Base-by-base conservation (phyloP, 2,797 vertebrate genomes). In the Protosalanx chinensis region DNA sequence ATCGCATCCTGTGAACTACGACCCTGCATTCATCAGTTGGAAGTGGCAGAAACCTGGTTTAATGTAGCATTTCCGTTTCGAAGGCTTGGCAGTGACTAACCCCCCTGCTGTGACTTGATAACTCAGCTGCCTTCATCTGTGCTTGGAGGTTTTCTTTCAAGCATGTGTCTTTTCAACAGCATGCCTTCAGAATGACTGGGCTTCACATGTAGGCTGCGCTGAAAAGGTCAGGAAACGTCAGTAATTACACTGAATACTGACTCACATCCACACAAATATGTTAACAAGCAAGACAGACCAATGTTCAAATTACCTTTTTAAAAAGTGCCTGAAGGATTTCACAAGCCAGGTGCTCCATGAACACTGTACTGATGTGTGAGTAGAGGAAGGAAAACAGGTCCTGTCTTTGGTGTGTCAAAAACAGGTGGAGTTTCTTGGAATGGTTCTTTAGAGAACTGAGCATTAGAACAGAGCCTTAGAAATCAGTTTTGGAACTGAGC, bases 171-270 rank as follows among this genome's bases (percentile, higher is more conserved):
- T 57, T 65, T 65, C 75, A 78, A 8, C 64, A 15, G 74, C 71
- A 33, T 63, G 61, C 53, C 64, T 29, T 68, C 29, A 20, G 77
- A 85, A 87, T 87, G 81, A 73, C 53, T 74, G 27, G 67, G 70
- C 8, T 49, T 66, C 62, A 32, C 61, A 32, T 69, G 29, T 29
- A 63, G 63, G 37, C 30, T 76, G 68, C 7, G 61, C 4, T 32
- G 59, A 72, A 72, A 66, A 73, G 68, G 66, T 60, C 58, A 62
- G 46, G 12, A 71, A 15, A 65, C 53, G 59, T 4, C 23, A 41
- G 30, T 20, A 72, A 81, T 81, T 81, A 68, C n/a, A 76, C 3
- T 3, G 70, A 72, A 79, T 53, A 49, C 46, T 10, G 2, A 41
- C 13, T 3, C 68, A 27, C 41, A 66, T 65, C 27, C 46, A 35